Percentiles rank a stretch among this genome's conserved stretches.
These are phyloP conservation scores for Forbesichthys agassizii DNA, from an alignment of 2,113 vertebrate species.

Conservation along the genomic window DNA sequence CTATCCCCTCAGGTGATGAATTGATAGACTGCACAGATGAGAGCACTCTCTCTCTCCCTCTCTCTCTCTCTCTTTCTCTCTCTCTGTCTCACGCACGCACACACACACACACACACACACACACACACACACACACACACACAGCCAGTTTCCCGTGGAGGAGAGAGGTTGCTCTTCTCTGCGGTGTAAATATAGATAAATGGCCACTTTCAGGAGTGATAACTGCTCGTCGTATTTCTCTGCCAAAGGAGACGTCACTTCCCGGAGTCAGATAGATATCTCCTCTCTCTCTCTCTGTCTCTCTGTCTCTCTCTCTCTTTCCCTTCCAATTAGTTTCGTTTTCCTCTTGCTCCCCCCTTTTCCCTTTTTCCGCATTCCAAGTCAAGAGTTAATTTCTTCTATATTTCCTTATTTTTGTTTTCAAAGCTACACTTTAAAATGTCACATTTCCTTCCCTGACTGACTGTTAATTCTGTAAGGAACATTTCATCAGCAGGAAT, in stretches of 20 bases:
- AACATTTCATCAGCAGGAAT: background rate
- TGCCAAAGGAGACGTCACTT: conserved; percentile 39
- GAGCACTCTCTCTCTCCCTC: conserved; percentile 39
- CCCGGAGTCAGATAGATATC: conserved; percentile 57
- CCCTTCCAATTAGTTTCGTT: background rate
- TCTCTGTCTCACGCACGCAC: conserved; percentile 17
- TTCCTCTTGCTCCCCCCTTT: too few relatives aligned
- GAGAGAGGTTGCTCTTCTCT: conserved; percentile 7
- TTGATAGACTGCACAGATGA: conserved; percentile 24
- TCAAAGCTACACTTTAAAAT: background rate
- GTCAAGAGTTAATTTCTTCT: background rate
- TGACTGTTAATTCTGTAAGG: background rate
- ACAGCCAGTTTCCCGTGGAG: conserved; percentile 29
- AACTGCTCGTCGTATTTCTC: conserved; percentile 50
- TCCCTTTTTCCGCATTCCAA: too few relatives aligned
- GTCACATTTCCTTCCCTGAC: background rate
- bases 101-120: conserved; percentile 3
- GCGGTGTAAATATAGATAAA: conserved; percentile 31
- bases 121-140: conserved; percentile 22
- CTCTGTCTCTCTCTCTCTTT: background rate
- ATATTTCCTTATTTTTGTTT: background rate
- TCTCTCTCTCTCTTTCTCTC: conserved; percentile 10
- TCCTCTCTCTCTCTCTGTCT: background rate
- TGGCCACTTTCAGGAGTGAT: conserved; percentile 36
- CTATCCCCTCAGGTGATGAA: too few relatives aligned